Base-by-base conservation (phyloP, 2,113 vertebrate genomes). In the Rattus norvegicus region DNA sequence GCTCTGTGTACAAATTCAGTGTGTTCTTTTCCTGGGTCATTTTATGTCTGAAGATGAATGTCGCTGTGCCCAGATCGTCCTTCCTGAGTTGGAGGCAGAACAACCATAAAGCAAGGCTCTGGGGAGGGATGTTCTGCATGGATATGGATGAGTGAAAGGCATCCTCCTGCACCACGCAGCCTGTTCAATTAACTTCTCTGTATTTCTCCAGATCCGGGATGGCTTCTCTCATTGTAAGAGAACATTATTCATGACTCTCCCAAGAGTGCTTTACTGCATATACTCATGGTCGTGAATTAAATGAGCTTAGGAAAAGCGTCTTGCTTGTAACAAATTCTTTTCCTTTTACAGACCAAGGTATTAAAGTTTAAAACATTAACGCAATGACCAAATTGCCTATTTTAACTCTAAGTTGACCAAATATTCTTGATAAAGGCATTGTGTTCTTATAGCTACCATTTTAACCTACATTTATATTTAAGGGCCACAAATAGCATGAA, bases 11-110 rank as follows among this genome's bases (percentile, higher is more conserved):
- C 43, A 94, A 81, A 67, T 69, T 56, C 73, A 88, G 54, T 84
- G 85, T 85, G 79, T 93, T 91, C 30, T 94, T 90, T 76, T 84
- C 77, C 43, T 1, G 19, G 39, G 93, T 97, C 69, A 96, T 95
- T 98, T 96, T 95, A 93, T 88, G 92, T 67, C 10, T 79, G 30
- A 75, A 91, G 86, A 95, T 90, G 94, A 97, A 96, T 81, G 65
- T 93, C 88, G 63, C n/a, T 76, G 67, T 94, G 63, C 52, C 86
- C 88, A 81, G 70, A 96, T 93, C 19, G 43, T 83, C 77, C 89
- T 98, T 95, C 56, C 93, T 79, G 59, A 94, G 20, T 56, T 56
- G 65, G 43, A 81, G 36, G 86, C 97, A 94, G 90, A 97, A 92
- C 56, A 87, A 22, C 16, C 47, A 28, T 73, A 81, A 65, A 75